Percentiles rank a stretch among this genome's conserved stretches.
Conservation (phyloP, 2,888 invertebrate species). For the Eueremaeus valkanovi region DNA sequence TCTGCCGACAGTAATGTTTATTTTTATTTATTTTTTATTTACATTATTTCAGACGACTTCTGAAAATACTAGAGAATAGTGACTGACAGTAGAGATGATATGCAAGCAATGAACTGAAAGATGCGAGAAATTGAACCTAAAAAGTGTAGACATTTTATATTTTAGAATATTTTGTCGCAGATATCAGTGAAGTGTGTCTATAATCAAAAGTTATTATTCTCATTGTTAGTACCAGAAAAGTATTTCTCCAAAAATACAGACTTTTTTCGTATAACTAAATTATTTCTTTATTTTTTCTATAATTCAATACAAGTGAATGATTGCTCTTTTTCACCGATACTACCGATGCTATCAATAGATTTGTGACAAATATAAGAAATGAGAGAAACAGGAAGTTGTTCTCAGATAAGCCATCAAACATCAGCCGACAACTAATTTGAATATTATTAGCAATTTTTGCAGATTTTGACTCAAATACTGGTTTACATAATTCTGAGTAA, state of each 20-base stretch:
- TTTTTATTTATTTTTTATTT: background rate
- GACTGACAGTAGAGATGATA: background rate
- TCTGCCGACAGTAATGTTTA: background rate
- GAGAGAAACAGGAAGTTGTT: slow-evolving; percentile 3
- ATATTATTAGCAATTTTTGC: background rate
- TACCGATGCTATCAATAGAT: background rate
- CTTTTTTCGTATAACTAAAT: background rate
- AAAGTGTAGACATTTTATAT: background rate
- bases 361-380: background rate
- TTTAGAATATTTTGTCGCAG: background rate
- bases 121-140: background rate
- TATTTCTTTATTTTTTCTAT: background rate
- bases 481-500: background rate
- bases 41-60: background rate
- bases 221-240: background rate
- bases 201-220: background rate
- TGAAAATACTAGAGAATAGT: background rate
- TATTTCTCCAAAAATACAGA: background rate
- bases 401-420: background rate
- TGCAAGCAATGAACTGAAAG: background rate
- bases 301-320: background rate
- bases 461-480: background rate
- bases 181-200: background rate
- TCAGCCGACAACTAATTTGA: background rate
- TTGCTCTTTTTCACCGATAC: background rate